A percentile compares a stretch with the other conserved stretches of the same genome.
Conservation (phyloP, 2,797 vertebrate genomes). For the Macropodus opercularis region DNA sequence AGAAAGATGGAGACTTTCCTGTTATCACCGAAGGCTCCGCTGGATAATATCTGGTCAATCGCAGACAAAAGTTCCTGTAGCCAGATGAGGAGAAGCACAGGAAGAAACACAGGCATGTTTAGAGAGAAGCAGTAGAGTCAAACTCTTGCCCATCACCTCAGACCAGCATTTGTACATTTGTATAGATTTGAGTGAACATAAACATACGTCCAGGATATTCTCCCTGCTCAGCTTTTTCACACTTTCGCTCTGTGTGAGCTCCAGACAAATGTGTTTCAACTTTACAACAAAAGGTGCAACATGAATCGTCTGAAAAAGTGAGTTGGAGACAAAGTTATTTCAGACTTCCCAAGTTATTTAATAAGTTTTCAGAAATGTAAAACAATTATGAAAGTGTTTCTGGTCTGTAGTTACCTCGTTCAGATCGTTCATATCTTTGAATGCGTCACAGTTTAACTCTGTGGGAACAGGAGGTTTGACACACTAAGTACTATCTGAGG, state of each 20-base stretch:
- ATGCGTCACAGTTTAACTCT: constrained; percentile 63
- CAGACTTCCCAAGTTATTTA: constrained; percentile 12
- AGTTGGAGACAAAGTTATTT: constrained; percentile 7
- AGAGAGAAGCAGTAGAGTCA: constrained; percentile 31
- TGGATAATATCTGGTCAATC: constrained; percentile 62
- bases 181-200: too few relatives aligned
- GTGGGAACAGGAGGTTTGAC: constrained; percentile 27
- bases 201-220: constrained; percentile 62
- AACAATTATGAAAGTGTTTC: background rate
- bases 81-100: constrained; percentile 18
- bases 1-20: constrained; percentile 68
- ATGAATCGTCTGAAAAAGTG: constrained; percentile 30
- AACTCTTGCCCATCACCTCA: constrained; percentile 8
- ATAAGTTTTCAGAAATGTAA: background rate
- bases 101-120: constrained; percentile 1
- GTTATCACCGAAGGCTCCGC: constrained; percentile 34
- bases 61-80: constrained; percentile 59
- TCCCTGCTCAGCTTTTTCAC: constrained; percentile 20
- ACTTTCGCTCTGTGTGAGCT: constrained; percentile 21
- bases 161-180: too few relatives aligned
- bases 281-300: background rate
- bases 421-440: constrained; percentile 12
- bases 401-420: constrained; percentile 46
- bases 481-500: too few relatives aligned
- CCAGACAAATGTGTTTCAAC: constrained; percentile 45